Base-by-base conservation (phyloP, 2,797 vertebrate genomes). In the Enteromius argenteus region DNA sequence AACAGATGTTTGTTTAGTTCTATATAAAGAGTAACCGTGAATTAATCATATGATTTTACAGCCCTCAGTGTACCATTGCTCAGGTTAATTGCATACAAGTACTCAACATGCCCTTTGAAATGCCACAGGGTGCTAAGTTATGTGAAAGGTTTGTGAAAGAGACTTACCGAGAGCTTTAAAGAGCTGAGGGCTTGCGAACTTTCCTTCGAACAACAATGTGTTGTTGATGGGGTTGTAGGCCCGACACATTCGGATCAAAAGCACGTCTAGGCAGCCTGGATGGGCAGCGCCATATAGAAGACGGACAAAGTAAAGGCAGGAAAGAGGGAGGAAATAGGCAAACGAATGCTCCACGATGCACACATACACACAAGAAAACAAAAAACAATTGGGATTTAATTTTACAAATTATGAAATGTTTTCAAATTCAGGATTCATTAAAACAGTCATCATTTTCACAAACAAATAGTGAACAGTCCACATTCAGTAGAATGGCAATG, bases 121-220 rank as follows among this genome's bases (percentile, higher is more conserved):
- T 71, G 64, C 30, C 71, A 60, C 14, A 69, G 4, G 32, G 67
- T 49, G 51, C 27, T 27, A 51, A 49, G 49, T 49, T 37, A 72
- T 46, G 68, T 68, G 79, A 81, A 46, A 81, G 39, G 37, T 8
- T 51, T 30, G 39, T 3, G 19, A 1, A 58, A 14, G 19, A 49
- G 44, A 84, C 96, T 95, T 93, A 98, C 97, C 97, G 0, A 98
- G 95, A 0, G 97, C 93, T 92, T 97, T 97, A 91, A 98, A 98
- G 90, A 97, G 91, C 87, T 96, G 96, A 79, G 95, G 76, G 9
- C 94, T 90, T 0, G 96, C 96, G 0, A 96, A 97, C 89, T 97
- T 97, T 42, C 97, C 96, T 67, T 97, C 96, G 62, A 97, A 98
- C 84, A 98, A 94, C 81, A 98, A 3, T 0, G 96, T 97, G 88